phyloP scores from a whole-genome alignment of 2,888 invertebrate genomes.

The Euphydryas editha region DNA sequence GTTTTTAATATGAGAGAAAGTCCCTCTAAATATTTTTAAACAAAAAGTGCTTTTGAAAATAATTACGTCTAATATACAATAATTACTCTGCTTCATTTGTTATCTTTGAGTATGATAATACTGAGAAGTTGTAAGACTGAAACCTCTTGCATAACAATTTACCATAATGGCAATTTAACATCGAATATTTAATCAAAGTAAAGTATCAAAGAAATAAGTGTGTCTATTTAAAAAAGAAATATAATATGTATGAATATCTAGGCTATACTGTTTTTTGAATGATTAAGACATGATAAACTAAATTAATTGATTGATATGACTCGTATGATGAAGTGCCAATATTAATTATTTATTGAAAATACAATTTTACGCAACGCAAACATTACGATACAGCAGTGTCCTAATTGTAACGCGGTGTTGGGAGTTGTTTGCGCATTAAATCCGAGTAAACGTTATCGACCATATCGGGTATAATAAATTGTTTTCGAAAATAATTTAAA shows the following conservation, averaged over 20 bases:
- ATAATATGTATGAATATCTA: too few relatives aligned
- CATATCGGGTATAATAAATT: conserved; percentile 24
- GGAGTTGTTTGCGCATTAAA: conserved; percentile 23
- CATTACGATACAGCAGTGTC: conserved; percentile 9
- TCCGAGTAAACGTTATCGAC: conserved; percentile 18
- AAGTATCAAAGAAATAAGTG: too few relatives aligned
- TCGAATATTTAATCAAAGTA: neutral
- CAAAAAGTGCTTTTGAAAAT: neutral
- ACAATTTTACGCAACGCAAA: conserved; percentile 22
- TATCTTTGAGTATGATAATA: conserved; percentile 2
- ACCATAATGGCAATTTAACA: neutral
- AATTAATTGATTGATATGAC: conserved; percentile 19
- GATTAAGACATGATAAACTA: conserved; percentile 8
- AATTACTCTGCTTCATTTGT: neutral
- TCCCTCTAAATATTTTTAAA: neutral
- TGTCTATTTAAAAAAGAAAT: too few relatives aligned
- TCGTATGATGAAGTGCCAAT: conserved; percentile 9
- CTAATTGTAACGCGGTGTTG: conserved; percentile 14
- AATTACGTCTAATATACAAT: neutral
- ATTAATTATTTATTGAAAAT: conserved; percentile 18
- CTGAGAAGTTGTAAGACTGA: conserved; percentile 1
- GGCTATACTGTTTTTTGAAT: neutral
- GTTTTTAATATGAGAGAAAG: too few relatives aligned
- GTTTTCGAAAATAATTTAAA: conserved; percentile 34
- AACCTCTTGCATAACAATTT: neutral